A percentile compares a stretch with the other conserved stretches of the same genome.
Conservation (phyloP, 2,888 invertebrate genomes). For the Peribatodes rhomboidaria region DNA sequence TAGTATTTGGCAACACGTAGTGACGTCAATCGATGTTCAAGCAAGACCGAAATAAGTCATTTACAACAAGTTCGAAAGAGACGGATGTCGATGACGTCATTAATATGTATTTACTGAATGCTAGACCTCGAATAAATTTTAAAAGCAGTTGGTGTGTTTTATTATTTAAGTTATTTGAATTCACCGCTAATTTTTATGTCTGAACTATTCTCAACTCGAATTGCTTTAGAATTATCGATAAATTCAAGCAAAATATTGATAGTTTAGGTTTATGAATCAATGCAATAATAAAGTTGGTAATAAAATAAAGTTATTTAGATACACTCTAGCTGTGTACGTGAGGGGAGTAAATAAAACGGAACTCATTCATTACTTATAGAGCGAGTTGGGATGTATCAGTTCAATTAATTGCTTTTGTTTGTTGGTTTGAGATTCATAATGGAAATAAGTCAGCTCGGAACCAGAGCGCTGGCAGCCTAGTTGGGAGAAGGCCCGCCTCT, state of each 20-base stretch:
- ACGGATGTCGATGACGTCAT: too few species aligned
- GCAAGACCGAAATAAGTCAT: too few species aligned
- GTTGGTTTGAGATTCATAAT: too few species aligned
- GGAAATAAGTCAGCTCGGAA: too few species aligned
- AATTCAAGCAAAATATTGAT: constrained; percentile 1
- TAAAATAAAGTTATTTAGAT: constrained; percentile 12
- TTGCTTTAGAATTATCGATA: constrained; percentile 1
- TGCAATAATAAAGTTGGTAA: constrained; percentile 10
- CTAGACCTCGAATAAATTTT: too few species aligned
- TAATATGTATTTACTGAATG: too few species aligned
- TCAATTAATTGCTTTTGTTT: not conserved
- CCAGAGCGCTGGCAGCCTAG: too few species aligned
- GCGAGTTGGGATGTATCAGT: not conserved
- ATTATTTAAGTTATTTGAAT: not conserved
- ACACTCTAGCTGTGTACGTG: constrained; percentile 4
- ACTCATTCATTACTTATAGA: not conserved
- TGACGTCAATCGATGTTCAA: too few species aligned
- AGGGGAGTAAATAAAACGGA: constrained; percentile 12
- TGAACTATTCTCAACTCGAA: not conserved
- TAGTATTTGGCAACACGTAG: too few species aligned
- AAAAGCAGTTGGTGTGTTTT: not conserved
- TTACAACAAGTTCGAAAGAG: too few species aligned
- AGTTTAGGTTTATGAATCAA: constrained; percentile 6
- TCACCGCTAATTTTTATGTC: not conserved
- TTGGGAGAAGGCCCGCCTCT: too few species aligned